phyloP scores from a whole-genome alignment of 2,888 invertebrate genomes.

The Drosophila lacicola region DNA sequence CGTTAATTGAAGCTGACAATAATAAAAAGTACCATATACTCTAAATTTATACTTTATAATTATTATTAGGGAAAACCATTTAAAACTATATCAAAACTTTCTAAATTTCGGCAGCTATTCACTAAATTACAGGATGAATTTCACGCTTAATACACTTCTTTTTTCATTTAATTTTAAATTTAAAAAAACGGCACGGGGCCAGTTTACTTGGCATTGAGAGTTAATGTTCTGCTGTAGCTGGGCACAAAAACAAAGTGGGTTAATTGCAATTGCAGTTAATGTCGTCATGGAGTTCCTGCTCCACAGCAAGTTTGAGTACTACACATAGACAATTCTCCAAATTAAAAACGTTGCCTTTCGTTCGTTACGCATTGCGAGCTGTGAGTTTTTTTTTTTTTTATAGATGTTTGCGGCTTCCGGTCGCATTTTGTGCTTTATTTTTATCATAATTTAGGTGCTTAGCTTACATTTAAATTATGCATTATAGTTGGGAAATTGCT shows the following conservation, averaged over 20 bases:
- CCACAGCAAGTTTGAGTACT: slow-evolving; percentile 45
- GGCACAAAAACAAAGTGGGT: slow-evolving; percentile 52
- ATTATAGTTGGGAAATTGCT: slow-evolving; percentile 31
- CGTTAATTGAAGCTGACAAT: background rate
- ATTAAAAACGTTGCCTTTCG: slow-evolving; percentile 57
- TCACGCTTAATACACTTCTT: slow-evolving; percentile 32
- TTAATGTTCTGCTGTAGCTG: slow-evolving; percentile 16
- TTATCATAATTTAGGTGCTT: slow-evolving; percentile 54
- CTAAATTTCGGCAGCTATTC: background rate
- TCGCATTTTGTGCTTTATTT: slow-evolving; percentile 49
- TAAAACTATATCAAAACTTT: slow-evolving; percentile 12
- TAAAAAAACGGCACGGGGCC: slow-evolving; percentile 7
- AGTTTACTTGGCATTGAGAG: slow-evolving; percentile 2
- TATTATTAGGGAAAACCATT: background rate
- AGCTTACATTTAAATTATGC: slow-evolving; percentile 58
- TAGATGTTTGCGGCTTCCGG: slow-evolving; percentile 65
- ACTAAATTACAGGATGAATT: slow-evolving; percentile 50
- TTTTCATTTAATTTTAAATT: slow-evolving; percentile 9
- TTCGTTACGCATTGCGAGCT: slow-evolving; percentile 70
- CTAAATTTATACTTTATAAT: background rate
- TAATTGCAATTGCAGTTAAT: slow-evolving; percentile 66
- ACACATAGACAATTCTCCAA: slow-evolving; percentile 53
- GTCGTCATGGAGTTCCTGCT: slow-evolving; percentile 45
- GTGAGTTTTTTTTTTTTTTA: slow-evolving; percentile 7
- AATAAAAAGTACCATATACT: background rate